Conservation (phyloP, 2,113 vertebrate species). For the Cavia porcellus region DNA sequence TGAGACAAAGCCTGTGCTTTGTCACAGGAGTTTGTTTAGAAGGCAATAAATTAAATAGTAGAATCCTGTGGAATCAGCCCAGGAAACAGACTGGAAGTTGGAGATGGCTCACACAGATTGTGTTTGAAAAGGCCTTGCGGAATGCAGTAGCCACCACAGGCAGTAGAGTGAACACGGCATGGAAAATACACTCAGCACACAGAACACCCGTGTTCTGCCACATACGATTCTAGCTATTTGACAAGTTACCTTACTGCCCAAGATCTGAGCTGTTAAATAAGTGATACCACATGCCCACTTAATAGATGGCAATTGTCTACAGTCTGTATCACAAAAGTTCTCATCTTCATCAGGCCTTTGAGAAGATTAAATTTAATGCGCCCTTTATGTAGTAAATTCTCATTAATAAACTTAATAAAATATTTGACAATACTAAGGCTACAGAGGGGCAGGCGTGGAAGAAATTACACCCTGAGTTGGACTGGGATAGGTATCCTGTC, state of each 20-base stretch:
- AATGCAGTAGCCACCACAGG: not conserved
- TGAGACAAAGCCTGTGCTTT: not conserved
- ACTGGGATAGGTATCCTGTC: not conserved
- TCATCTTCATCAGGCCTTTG: not conserved
- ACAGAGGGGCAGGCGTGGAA: not conserved
- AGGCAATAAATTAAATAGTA: not conserved
- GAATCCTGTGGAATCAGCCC: not conserved
- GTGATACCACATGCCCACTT: too few relatives aligned
- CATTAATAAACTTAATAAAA: not conserved
- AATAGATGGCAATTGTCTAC: too few relatives aligned
- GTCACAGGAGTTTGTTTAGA: not conserved
- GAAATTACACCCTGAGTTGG: not conserved
- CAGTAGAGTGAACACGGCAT: fast-evolving
- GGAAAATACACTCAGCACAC: not conserved
- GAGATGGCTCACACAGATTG: not conserved
- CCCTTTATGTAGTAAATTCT: not conserved
- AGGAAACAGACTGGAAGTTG: not conserved
- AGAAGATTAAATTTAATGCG: not conserved
- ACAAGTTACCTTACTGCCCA: not conserved
- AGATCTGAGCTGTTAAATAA: not conserved
- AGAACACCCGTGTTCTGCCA: not conserved
- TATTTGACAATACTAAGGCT: not conserved
- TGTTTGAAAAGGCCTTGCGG: not conserved
- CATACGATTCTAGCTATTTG: not conserved
- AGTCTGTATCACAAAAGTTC: not conserved